A percentile compares a stretch with the other conserved stretches of the same genome.
Conservation (phyloP, 92 coral and sea anemone genomes). For the Nematostella vectensis region DNA sequence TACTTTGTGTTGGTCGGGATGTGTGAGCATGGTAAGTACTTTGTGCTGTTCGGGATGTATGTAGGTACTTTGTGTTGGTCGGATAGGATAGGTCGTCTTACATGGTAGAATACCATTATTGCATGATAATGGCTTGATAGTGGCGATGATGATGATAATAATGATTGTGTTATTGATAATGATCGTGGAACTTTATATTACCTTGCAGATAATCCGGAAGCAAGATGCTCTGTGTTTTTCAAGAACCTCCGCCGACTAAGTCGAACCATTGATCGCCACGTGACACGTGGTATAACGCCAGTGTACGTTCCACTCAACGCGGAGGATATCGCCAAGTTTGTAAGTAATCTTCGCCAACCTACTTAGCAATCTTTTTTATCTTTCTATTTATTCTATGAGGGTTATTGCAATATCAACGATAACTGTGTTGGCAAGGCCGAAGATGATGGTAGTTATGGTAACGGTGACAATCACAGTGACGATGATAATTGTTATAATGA, state of each 20-base stretch:
- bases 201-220: constrained; percentile 1
- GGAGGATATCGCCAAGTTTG: constrained; percentile 12
- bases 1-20: no score
- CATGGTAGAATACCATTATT: no score
- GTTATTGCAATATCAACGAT: background rate
- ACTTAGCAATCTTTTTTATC: background rate
- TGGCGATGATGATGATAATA: no score
- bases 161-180: background rate
- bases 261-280: constrained; percentile 38
- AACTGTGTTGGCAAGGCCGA: background rate
- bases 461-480: background rate
- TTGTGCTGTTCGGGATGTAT: no score
- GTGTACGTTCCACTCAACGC: constrained; percentile 28
- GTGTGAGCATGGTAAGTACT: no score
- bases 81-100: no score
- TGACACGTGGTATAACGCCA: constrained; percentile 1
- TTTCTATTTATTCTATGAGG: background rate
- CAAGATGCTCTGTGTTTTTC: constrained; percentile 30
- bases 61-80: no score
- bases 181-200: background rate
- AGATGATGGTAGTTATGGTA: background rate
- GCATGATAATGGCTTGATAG: no score
- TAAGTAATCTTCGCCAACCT: no score
- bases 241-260: constrained; percentile 32
- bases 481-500: no score